Evolutionary conservation across 53 echinoderm and acorn worm species (phyloP), one percentile per base, ranked within the genome.

Genomic region (Mesocentrotus franciscanus): DNA sequence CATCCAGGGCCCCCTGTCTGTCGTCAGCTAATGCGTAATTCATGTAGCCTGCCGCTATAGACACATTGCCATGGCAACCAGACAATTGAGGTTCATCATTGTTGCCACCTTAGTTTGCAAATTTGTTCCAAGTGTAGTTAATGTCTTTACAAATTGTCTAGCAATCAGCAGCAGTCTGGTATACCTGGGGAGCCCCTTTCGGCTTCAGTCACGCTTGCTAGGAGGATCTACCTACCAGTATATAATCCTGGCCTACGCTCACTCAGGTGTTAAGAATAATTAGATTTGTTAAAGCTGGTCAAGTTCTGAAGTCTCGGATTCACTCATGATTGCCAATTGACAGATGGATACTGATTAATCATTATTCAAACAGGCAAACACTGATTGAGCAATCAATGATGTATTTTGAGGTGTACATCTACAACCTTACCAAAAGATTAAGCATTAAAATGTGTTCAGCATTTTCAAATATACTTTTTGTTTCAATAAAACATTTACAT

Each of bases 11-110:
- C 87, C 27, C 87, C 27, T 39, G 87, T 87, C 87, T 58, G 87
- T 87, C 87, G 87, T 87, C 87, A 87, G 27, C 58, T 56, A 87
- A 87, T 87, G 87, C 66, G 39, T 91, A 66, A 92, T 92, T 92
- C 92, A 92, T 92, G 92, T 91, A 36, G 62, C 74, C 66, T 18
- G 55, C 66, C 74, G 75, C 26, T 87, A 87, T 29, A 92, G 92
- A 92, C 75, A 93, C 79, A 64, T 93, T 93, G 81, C 93, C 83
- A 81, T 81, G 93, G 34, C 30, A 93, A 93, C 93, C 93, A 93
- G 93, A 93, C 93, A 61, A 92, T 92, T 74, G 70, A 56, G 49
- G 92, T 74, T 92, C 75, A 92, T 74, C 15, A 27, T 49, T 56
- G 56, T 71, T 56, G 75, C 75, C 70, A 71, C 92, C 91, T 27